phyloP scores from a whole-genome alignment of 2,797 vertebrate genomes.

The Ctenosaura bakeri region DNA sequence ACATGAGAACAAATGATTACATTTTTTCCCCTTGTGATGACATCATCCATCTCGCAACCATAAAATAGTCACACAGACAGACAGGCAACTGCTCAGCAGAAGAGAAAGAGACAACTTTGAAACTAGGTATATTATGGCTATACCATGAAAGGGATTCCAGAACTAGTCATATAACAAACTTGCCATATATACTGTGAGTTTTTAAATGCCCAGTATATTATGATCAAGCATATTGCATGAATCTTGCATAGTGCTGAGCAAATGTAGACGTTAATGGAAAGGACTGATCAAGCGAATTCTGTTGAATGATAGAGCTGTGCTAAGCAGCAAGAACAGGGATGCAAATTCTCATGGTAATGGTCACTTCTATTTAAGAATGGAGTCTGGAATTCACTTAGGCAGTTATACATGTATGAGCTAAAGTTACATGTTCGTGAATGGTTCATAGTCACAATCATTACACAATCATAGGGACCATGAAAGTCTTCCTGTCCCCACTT shows the following conservation, averaged over 20 bases:
- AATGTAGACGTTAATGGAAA: not conserved
- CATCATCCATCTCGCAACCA: too few relatives aligned
- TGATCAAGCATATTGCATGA: not conserved
- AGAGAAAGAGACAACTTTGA: not conserved
- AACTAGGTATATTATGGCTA: not conserved
- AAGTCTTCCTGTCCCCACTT: too few relatives aligned
- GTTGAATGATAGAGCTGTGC: not conserved
- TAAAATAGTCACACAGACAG: not conserved
- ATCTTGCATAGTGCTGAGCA: not conserved
- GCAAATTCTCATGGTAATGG: too few relatives aligned
- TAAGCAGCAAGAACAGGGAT: too few relatives aligned
- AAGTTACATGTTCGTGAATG: too few relatives aligned
- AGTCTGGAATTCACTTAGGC: too few relatives aligned
- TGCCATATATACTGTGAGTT: not conserved
- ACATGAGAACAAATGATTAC: too few relatives aligned
- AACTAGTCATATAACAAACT: not conserved
- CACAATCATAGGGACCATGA: too few relatives aligned
- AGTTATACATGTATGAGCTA: too few relatives aligned
- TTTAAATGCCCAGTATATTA: not conserved
- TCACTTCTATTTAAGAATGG: too few relatives aligned
- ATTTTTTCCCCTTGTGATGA: too few relatives aligned
- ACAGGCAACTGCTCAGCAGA: not conserved
- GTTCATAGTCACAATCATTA: too few relatives aligned
- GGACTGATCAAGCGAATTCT: not conserved
- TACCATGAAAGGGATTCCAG: not conserved